Evolutionary conservation across 2,888 invertebrate species (phyloP).

Genomic region (Sphaerophoria rueppellii): DNA sequence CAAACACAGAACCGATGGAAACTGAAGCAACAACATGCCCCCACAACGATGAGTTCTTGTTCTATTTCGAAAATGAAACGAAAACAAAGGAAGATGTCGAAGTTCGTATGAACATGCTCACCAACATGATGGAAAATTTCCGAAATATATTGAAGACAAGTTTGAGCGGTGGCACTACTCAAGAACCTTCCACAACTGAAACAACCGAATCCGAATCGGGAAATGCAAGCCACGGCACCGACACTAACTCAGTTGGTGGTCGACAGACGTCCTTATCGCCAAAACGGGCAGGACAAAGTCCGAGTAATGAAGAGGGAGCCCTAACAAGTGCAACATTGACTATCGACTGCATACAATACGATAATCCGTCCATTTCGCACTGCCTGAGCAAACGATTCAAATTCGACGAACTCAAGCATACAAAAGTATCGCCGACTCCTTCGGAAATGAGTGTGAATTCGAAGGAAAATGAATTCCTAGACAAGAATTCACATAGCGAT

Average conservation of each 20-base stretch:
- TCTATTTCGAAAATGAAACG: slow-evolving; percentile 55
- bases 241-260: not conserved
- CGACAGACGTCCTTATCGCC: slow-evolving; percentile 47
- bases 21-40: not conserved
- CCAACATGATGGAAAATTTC: slow-evolving; percentile 54
- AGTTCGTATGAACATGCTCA: slow-evolving; percentile 31
- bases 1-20: too few relatives aligned
- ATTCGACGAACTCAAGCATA: slow-evolving; percentile 46
- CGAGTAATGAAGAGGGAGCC: slow-evolving; percentile 13
- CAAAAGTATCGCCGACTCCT: slow-evolving; percentile 79
- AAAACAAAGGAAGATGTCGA: slow-evolving; percentile 23
- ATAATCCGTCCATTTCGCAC: slow-evolving; percentile 36
- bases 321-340: slow-evolving; percentile 69
- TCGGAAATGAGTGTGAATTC: slow-evolving; percentile 80
- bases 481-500: slow-evolving; percentile 72
- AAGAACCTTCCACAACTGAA: slow-evolving; percentile 36
- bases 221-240: slow-evolving; percentile 12
- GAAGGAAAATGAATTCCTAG: slow-evolving; percentile 80
- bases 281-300: not conserved
- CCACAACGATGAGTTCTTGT: slow-evolving; percentile 32
- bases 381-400: slow-evolving; percentile 58
- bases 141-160: slow-evolving; percentile 47
- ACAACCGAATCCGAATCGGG: slow-evolving; percentile 46
- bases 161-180: slow-evolving; percentile 2
- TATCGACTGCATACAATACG: slow-evolving; percentile 74